Base-by-base conservation (phyloP, 1,140 invertebrate genomes). In the Belonocnema kinseyi region DNA sequence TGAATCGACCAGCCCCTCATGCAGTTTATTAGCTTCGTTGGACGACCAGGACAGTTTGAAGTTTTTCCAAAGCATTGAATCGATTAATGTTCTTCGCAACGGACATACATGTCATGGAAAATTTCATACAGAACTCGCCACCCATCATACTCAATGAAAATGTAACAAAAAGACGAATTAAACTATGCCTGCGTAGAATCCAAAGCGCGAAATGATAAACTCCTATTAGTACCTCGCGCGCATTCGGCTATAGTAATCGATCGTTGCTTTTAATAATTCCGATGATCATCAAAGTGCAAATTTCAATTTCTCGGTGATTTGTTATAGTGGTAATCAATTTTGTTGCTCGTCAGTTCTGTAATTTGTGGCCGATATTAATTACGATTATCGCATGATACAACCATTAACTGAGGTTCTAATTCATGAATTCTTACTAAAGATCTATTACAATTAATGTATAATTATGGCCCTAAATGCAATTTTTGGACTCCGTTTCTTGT, bases 201-300 rank as follows among this genome's bases (percentile, higher is more conserved):
- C 61, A 66, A 40, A 66, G 61, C 61, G 61, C 12, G 14, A 66
- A 66, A 66, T 66, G 61, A 66, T 66, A 66, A 66, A 66, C 61
- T 66, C 61, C 40, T 33, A 66, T 66, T 66, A 66, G 61, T 66
- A n/a, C 40, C 61, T 7, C 26, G 33, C 33, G 33, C 40, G 26
- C 40, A 40, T 66, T 33, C 13, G 26, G 33, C n/a, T 13, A 66
- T 66, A 26, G 26, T 26, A 66, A 40, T 66, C 61, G 61, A 66
- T 66, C 61, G 40, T 40, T 66, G 26, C 61, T 66, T 40, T 66
- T 66, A 66, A 66, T 66, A 66, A 66, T 40, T 40, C 61, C n/a
- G 26, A 66, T 14, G 11, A 66, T 66, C 58, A 66, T 66, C 61
- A 66, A 66, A 66, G 61, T 66, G 26, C 14, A 21, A 40, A 66